phyloP scores from a whole-genome alignment of 2,888 invertebrate genomes.

The Lymantria dispar region DNA sequence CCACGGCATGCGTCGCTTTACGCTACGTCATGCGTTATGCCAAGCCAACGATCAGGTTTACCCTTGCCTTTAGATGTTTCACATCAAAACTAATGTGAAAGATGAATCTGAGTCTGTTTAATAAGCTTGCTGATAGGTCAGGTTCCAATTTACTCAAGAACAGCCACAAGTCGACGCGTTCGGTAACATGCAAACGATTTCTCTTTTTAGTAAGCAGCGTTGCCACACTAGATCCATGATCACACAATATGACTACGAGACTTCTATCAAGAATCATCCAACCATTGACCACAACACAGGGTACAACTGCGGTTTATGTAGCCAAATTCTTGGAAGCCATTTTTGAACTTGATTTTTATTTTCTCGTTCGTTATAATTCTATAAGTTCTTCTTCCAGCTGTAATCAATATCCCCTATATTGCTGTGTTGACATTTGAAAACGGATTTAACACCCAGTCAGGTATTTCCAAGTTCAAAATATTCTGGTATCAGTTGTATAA shows the following conservation, averaged over 20 bases:
- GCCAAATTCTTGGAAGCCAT: slow-evolving; percentile 27
- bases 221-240: slow-evolving; percentile 15
- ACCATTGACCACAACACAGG: slow-evolving; percentile 8
- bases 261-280: slow-evolving; percentile 12
- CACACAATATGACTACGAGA: slow-evolving; percentile 17
- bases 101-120: slow-evolving; percentile 6
- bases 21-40: too few relatives aligned
- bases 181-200: slow-evolving; percentile 5
- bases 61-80: too few relatives aligned
- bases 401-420: slow-evolving; percentile 23
- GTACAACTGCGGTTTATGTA: slow-evolving; percentile 20
- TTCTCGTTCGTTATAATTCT: slow-evolving; percentile 28
- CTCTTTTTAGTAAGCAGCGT: slow-evolving; percentile 20
- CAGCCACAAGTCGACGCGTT: slow-evolving; percentile 26
- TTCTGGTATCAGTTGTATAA: too few relatives aligned
- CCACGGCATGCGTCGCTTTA: too few relatives aligned
- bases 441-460: slow-evolving; percentile 29
- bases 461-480: slow-evolving; percentile 19
- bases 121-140: slow-evolving; percentile 26
- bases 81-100: slow-evolving; percentile 3
- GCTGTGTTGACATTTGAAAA: slow-evolving; percentile 32
- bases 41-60: too few relatives aligned
- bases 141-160: slow-evolving; percentile 26
- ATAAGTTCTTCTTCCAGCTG: slow-evolving; percentile 27
- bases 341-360: slow-evolving; percentile 26